phyloP scores from a whole-genome alignment of 2,888 invertebrate genomes.

The Dynastes tityus region DNA sequence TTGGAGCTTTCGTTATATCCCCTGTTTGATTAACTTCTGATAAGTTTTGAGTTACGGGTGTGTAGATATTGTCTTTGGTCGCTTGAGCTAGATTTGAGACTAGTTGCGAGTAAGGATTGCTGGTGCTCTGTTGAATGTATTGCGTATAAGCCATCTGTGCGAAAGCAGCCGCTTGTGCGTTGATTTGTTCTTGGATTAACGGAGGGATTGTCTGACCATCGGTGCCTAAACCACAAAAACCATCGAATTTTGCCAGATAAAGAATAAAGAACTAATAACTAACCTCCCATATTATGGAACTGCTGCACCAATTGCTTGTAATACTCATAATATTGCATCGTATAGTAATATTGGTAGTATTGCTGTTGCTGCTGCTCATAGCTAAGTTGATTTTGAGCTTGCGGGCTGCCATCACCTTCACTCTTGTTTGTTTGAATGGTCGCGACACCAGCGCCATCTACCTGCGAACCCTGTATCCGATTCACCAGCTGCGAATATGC shows the following conservation, averaged over 20 bases:
- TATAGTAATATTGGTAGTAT: constrained; percentile 68
- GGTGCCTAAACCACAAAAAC: constrained; percentile 33
- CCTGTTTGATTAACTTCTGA: constrained; percentile 47
- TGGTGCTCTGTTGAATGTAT: constrained; percentile 62
- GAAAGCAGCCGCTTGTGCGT: constrained; percentile 55
- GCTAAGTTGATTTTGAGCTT: constrained; percentile 61
- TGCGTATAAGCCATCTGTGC: constrained; percentile 64
- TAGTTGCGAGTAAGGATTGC: constrained; percentile 68
- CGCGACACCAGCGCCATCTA: constrained; percentile 47
- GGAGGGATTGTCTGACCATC: constrained; percentile 52
- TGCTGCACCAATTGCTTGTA: constrained; percentile 66
- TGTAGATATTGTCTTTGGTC: constrained; percentile 63
- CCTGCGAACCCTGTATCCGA: constrained; percentile 80
- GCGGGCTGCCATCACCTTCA: constrained; percentile 58
- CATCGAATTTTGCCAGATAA: too few species aligned
- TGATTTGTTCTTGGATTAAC: constrained; percentile 54
- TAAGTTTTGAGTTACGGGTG: constrained; percentile 18
- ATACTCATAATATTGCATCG: constrained; percentile 68
- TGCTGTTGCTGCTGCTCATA: constrained; percentile 67
- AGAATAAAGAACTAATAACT: background rate
- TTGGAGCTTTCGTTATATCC: constrained; percentile 65
- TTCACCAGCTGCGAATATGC: constrained; percentile 91
- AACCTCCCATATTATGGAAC: constrained; percentile 51
- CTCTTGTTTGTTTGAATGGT: constrained; percentile 42
- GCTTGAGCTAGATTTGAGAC: constrained; percentile 64